phyloP scores from a whole-genome alignment of 2,113 vertebrate genomes.

The Serilophus lunatus region DNA sequence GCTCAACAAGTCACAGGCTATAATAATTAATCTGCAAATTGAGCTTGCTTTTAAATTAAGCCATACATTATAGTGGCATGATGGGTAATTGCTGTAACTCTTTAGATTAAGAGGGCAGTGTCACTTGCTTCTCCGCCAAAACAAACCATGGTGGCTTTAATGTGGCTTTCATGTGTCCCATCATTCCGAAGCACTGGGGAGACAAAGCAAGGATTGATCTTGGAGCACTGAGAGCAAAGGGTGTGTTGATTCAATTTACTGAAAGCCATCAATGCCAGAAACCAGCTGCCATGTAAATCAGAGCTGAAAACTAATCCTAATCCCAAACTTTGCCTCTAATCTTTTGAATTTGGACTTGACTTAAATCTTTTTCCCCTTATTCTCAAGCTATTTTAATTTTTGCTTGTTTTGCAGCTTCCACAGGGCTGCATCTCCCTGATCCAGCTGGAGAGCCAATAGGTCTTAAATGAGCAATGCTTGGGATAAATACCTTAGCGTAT shows the following conservation, averaged over 20 bases:
- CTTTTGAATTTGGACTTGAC: not conserved
- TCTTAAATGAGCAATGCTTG: not conserved
- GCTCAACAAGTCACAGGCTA: not conserved
- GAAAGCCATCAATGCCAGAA: not conserved
- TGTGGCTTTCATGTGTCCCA: not conserved
- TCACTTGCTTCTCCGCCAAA: not conserved
- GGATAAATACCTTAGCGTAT: not conserved
- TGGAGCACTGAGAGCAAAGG: not conserved
- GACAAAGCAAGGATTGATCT: not conserved
- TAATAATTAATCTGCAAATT: slow-evolving; percentile 49
- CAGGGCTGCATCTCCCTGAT: not conserved
- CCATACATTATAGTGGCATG: not conserved
- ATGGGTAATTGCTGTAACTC: not conserved
- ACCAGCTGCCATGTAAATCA: not conserved
- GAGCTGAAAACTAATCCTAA: not conserved
- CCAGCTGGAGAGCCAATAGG: not conserved
- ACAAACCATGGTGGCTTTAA: not conserved
- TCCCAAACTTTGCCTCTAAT: not conserved
- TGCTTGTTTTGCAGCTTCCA: not conserved
- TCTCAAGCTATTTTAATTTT: too few relatives aligned
- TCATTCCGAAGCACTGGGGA: not conserved
- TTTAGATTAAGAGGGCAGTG: not conserved
- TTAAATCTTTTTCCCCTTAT: too few relatives aligned
- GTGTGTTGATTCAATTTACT: not conserved
- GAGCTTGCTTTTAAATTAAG: slow-evolving; percentile 31